phyloP scores from a whole-genome alignment of 1,140 invertebrate species.

The Sitobion miscanthi region DNA sequence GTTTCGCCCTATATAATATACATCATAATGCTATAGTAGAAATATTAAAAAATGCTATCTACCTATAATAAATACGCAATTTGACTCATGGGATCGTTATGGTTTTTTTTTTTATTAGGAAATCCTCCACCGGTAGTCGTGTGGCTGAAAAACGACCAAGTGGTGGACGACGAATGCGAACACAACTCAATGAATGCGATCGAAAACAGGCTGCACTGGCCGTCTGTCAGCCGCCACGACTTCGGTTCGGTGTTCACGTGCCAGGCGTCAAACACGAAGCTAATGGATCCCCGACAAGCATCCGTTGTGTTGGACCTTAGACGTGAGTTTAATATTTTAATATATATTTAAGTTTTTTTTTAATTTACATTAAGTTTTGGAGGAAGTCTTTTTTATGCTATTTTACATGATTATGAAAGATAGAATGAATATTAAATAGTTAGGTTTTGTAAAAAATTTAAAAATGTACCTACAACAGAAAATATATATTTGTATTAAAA shows the following conservation, averaged over 20 bases:
- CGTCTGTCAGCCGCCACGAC: constrained; percentile 76
- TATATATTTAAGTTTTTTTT: too few species aligned
- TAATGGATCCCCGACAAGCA: constrained; percentile 77
- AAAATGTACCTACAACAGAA: too few species aligned
- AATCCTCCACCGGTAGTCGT: constrained; percentile 66
- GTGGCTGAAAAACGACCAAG: constrained; percentile 76
- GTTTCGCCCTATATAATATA: too few species aligned
- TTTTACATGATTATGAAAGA: too few species aligned
- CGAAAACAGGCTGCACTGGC: constrained; percentile 80
- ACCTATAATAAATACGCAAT: not conserved
- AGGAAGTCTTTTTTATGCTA: too few species aligned
- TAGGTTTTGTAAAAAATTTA: too few species aligned
- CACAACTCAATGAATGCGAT: constrained; percentile 83
- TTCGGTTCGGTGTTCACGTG: constrained; percentile 83
- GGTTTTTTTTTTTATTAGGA: constrained; percentile 61
- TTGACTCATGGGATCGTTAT: not conserved
- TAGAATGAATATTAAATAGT: too few species aligned
- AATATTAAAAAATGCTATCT: not conserved
- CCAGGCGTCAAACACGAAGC: constrained; percentile 80
- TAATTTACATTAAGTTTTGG: too few species aligned
- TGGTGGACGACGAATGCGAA: constrained; percentile 80
- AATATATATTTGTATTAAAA: too few species aligned
- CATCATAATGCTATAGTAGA: too few species aligned
- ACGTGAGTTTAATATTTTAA: constrained; percentile 70
- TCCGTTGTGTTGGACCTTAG: constrained; percentile 80